phyloP scores from a whole-genome alignment of 1,140 invertebrate species.

The Hermetia illucens region DNA sequence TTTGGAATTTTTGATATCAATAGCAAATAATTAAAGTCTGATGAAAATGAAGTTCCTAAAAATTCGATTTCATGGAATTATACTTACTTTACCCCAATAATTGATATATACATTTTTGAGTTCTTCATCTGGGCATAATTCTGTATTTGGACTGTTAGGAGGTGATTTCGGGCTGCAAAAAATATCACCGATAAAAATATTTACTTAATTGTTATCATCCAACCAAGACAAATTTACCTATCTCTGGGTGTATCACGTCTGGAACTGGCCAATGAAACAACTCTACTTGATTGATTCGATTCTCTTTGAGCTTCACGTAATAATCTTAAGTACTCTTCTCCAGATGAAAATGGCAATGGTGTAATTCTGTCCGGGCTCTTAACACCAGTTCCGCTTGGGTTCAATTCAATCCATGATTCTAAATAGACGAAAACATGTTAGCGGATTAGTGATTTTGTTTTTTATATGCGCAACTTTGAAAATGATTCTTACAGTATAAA shows the following conservation, averaged over 20 bases:
- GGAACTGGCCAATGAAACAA: constrained; percentile 69
- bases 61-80: too few relatives aligned
- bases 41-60: too few relatives aligned
- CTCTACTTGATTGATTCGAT: constrained; percentile 69
- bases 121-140: constrained; percentile 54
- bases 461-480: too few relatives aligned
- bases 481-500: too few relatives aligned
- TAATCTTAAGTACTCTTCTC: constrained; percentile 68
- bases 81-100: constrained; percentile 47
- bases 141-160: constrained; percentile 75
- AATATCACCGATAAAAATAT: constrained; percentile 3
- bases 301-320: constrained; percentile 74
- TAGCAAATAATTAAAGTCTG: too few relatives aligned
- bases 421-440: constrained; percentile 24
- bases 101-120: constrained; percentile 69
- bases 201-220: neutral
- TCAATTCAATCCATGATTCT: constrained; percentile 82
- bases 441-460: too few relatives aligned
- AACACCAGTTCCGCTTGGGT: constrained; percentile 36
- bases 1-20: too few relatives aligned
- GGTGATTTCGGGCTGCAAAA: constrained; percentile 70
- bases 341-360: constrained; percentile 43
- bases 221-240: constrained; percentile 23
- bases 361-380: constrained; percentile 49
- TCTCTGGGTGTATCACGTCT: constrained; percentile 42